Evolutionary conservation across 1,140 invertebrate genomes (phyloP), one percentile per base, ranked within the genome.

Genomic region (Pogonomyrmex barbatus): DNA sequence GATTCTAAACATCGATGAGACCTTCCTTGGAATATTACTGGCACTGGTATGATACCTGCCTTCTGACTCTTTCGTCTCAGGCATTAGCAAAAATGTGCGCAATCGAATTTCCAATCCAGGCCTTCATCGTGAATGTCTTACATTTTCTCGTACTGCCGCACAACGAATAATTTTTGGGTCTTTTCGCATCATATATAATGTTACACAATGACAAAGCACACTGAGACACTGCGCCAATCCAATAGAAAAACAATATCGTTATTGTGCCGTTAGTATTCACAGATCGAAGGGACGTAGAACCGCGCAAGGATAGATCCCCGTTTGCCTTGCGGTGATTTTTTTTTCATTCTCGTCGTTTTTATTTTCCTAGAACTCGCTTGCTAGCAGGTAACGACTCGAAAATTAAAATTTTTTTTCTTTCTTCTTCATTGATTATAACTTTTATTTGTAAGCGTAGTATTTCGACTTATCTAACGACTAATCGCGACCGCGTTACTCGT

Each of bases 401-500:
- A 75, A 85, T 90, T 78, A 88, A 85, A 71, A 85, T 39, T 77
- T 77, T 77, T 39, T 50, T 42, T 14, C 8, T 2, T 33, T 50
- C 10, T 24, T 24, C 42, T 68, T 50, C 42, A 82, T 62, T 24
- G 79, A 36, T 87, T 83, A 83, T 50, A 65, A 60, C 36, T 81
- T 87, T 76, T 90, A 89, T 91, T 85, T 76, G 70, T 94, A 94
- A 94, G 93, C 93, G 93, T 94, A 93, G 90, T 92, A 93, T 92
- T 91, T 92, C 89, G 89, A 92, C 91, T 91, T 86, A 71, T 86
- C 92, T 94, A 93, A 67, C 81, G 83, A 87, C 85, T 79, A 89
- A 63, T 90, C 77, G 24, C 24, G 73, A 86, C 85, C 82, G 77
- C 87, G 67, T 73, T 71, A 85, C 89, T 65, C 56, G 60, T 85